Conservation (phyloP, 2,797 vertebrate genomes). For the Gallinago nigripennis region DNA sequence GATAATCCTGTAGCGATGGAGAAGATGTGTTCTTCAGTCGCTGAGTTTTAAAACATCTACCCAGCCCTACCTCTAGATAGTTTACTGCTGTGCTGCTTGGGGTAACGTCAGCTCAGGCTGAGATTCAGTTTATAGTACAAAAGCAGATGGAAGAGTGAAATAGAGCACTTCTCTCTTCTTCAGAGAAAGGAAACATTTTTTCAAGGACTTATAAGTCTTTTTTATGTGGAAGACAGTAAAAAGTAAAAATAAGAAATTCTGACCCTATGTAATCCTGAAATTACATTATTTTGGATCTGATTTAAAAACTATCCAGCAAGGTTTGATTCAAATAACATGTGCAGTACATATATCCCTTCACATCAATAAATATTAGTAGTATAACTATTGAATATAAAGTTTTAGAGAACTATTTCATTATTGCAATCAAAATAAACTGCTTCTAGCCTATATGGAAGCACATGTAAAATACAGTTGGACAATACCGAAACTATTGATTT, state of each 20-base stretch:
- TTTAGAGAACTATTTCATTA: constrained; percentile 46
- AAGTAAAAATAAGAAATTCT: constrained; percentile 36
- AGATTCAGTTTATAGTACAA: background rate
- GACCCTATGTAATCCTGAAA: constrained; percentile 9
- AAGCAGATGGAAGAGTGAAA: constrained; percentile 35
- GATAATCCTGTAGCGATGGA: background rate
- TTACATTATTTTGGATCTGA: constrained; percentile 36
- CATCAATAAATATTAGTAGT: constrained; percentile 38
- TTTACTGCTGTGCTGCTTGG: background rate
- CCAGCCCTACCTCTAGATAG: background rate
- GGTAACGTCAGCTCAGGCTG: background rate
- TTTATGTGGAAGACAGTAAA: constrained; percentile 45
- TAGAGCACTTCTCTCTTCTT: background rate
- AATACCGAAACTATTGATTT: background rate
- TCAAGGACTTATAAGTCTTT: background rate
- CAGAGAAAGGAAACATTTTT: background rate
- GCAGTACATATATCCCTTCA: constrained; percentile 31
- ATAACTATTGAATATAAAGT: constrained; percentile 50
- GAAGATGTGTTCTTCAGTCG: background rate
- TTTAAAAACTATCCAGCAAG: constrained; percentile 12
- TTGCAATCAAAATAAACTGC: constrained; percentile 36
- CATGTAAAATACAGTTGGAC: background rate
- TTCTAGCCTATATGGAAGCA: constrained; percentile 5
- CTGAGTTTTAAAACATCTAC: background rate
- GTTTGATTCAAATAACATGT: constrained; percentile 49